A percentile compares a stretch with the other conserved stretches of the same genome.
These are phyloP conservation scores for Glaucidium brasilianum DNA, from an alignment of 2,113 vertebrate genomes.

Conservation along the genomic window DNA sequence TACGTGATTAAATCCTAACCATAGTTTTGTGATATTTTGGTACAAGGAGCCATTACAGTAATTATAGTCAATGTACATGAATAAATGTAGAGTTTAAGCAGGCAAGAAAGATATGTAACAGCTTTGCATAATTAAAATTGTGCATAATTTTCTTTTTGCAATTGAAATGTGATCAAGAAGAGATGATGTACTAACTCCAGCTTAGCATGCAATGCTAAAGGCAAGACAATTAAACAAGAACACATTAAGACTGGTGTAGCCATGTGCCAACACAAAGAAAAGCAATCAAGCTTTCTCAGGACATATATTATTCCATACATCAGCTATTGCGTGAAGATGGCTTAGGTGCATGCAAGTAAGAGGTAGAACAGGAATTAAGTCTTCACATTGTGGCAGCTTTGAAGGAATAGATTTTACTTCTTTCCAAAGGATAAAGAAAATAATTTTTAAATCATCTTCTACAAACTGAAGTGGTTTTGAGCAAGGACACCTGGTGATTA, in stretches of 20 bases:
- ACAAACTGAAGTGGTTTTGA: neutral
- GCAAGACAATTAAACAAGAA: neutral
- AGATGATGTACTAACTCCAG: neutral
- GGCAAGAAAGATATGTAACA: neutral
- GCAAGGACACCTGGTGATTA: neutral
- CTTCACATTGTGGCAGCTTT: neutral
- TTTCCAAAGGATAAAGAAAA: neutral
- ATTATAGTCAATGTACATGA: conserved; percentile 4
- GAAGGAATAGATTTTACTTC: neutral
- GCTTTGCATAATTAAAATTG: neutral
- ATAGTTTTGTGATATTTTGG: conserved; percentile 21
- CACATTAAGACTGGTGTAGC: neutral
- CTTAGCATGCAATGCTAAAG: neutral
- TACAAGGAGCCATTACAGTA: neutral
- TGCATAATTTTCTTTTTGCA: neutral
- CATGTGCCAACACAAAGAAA: neutral
- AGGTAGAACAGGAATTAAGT: neutral
- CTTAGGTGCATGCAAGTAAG: neutral
- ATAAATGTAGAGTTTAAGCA: neutral
- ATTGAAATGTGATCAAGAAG: neutral
- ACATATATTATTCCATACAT: neutral
- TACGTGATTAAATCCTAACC: conserved; percentile 39
- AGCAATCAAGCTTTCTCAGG: neutral
- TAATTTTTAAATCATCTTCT: neutral
- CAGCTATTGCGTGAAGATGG: neutral